A percentile compares a stretch with the other conserved stretches of the same genome.
These are phyloP conservation scores for Coryphaenoides rupestris DNA, from an alignment of 2,113 vertebrate genomes.

Conservation along the genomic window DNA sequence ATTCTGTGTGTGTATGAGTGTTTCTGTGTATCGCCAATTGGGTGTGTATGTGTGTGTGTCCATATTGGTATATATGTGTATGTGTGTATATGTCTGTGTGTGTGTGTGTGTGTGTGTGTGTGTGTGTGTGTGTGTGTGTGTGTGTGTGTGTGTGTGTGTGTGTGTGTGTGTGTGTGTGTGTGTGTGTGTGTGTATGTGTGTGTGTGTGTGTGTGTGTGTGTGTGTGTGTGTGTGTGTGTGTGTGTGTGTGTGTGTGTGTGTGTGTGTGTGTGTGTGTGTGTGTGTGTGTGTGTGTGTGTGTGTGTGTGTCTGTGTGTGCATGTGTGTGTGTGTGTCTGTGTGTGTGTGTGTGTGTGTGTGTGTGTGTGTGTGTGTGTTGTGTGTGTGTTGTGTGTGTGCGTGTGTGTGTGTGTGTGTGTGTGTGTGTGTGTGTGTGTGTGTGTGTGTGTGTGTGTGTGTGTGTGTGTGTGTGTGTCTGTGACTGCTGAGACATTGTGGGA, in stretches of 20 bases:
- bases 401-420: no score
- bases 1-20: constrained; percentile 13
- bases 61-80: no score
- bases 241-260: not conserved
- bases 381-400: no score
- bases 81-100: constrained; percentile 2
- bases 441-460: not conserved
- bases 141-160: constrained; percentile 7
- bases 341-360: constrained; percentile 4
- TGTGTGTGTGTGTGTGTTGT: not conserved
- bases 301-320: not conserved
- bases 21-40: no score
- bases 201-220: constrained; percentile 5
- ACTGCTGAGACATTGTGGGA: constrained; percentile 50
- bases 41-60: not conserved
- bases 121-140: not conserved
- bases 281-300: constrained; percentile 7
- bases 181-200: constrained; percentile 2
- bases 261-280: not conserved
- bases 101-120: not conserved
- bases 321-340: no score
- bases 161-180: not conserved
- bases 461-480: constrained; percentile 11
- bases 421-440: no score
- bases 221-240: not conserved